Evolutionary conservation across 2,888 invertebrate genomes (phyloP).

Genomic region (Melolontha melolontha): DNA sequence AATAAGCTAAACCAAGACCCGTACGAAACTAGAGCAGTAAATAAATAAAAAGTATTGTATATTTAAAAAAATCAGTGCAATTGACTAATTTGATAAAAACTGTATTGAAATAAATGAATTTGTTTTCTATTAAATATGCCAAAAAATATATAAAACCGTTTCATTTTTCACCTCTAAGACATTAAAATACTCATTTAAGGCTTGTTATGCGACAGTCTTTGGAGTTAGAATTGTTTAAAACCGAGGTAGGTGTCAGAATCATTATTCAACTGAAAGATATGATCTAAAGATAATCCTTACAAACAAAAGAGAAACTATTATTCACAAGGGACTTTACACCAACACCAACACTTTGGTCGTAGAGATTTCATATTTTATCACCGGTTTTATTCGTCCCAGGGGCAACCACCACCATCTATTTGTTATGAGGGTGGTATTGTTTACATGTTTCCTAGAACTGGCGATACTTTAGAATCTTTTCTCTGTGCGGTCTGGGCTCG

Average conservation of each 20-base stretch:
- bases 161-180: too few species aligned
- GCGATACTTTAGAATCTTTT: constrained; percentile 31
- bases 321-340: constrained; percentile 37
- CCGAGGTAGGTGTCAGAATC: constrained; percentile 32
- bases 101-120: too few species aligned
- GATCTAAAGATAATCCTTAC: constrained; percentile 34
- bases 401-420: constrained; percentile 33
- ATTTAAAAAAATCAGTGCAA: too few species aligned
- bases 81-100: too few species aligned
- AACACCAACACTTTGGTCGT: constrained; percentile 32
- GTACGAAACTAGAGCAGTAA: too few species aligned
- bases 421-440: constrained; percentile 38
- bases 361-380: constrained; percentile 42
- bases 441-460: constrained; percentile 29
- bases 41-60: too few species aligned
- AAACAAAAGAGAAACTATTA: constrained; percentile 39
- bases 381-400: constrained; percentile 39
- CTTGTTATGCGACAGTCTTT: too few species aligned
- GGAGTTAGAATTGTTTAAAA: too few species aligned
- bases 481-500: constrained; percentile 1
- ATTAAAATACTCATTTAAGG: too few species aligned
- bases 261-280: constrained; percentile 35
- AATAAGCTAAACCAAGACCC: too few species aligned
- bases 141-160: too few species aligned
- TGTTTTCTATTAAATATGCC: too few species aligned